Conservation (phyloP, 2,888 invertebrate genomes). For the Mactromeris polynyma region DNA sequence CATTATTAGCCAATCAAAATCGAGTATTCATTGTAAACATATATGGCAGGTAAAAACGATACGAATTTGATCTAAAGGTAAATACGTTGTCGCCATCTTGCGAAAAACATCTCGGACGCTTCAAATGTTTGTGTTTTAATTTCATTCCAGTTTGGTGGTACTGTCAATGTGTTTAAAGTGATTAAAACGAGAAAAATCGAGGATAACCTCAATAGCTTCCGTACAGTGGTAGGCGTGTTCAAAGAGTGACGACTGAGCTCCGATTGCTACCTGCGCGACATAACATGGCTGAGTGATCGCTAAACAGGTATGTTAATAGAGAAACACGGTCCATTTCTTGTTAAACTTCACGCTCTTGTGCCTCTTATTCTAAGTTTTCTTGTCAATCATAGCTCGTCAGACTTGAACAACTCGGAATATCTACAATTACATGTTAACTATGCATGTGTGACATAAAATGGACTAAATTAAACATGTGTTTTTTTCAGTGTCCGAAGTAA, state of each 20-base stretch:
- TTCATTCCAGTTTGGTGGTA: constrained; percentile 30
- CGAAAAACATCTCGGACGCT: constrained; percentile 21
- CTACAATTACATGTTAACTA: constrained; percentile 64
- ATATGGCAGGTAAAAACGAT: constrained; percentile 66
- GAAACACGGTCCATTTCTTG: constrained; percentile 69
- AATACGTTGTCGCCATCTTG: constrained; percentile 43
- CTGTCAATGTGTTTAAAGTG: constrained; percentile 16
- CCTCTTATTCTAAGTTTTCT: constrained; percentile 66
- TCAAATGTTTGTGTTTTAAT: constrained; percentile 7
- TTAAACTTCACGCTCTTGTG: constrained; percentile 70
- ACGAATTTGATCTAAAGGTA: constrained; percentile 51
- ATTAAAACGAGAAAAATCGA: constrained; percentile 18
- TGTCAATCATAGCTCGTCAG: constrained; percentile 71
- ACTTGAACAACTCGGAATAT: constrained; percentile 72
- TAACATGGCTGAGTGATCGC: constrained; percentile 64
- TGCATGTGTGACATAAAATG: constrained; percentile 57
- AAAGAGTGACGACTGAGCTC: constrained; percentile 59
- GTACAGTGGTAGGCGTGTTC: constrained; percentile 63
- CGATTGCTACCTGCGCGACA: constrained; percentile 59
- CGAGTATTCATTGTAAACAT: constrained; percentile 60
- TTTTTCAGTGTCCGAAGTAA: constrained; percentile 57
- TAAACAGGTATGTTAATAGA: constrained; percentile 62
- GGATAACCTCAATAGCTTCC: constrained; percentile 42
- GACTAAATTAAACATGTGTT: constrained; percentile 55
- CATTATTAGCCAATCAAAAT: constrained; percentile 62